These are phyloP conservation scores for Drosophila kepulauana DNA, from an alignment of 1,140 invertebrate species.

Conservation along the genomic window DNA sequence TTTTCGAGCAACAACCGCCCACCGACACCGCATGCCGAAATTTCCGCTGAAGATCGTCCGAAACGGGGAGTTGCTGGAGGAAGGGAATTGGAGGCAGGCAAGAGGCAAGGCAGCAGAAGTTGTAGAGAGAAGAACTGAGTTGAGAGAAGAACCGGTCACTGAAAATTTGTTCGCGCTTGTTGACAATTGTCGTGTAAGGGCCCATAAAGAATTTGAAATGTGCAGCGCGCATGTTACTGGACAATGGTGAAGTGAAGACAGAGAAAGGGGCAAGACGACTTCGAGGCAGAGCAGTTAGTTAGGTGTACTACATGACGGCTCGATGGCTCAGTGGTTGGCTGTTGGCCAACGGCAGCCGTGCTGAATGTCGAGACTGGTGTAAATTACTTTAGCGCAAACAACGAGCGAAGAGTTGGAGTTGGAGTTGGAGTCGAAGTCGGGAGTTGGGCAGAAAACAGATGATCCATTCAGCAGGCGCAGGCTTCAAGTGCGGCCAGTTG, in stretches of 20 bases:
- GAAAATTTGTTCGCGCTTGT: slow-evolving; percentile 79
- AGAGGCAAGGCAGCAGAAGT: not conserved
- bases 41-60: slow-evolving; percentile 55
- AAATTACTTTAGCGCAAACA: slow-evolving; percentile 73
- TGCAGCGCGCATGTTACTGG: slow-evolving; percentile 57
- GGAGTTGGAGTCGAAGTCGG: not conserved
- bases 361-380: slow-evolving; percentile 59
- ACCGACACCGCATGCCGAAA: slow-evolving; percentile 56
- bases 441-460: slow-evolving; percentile 34
- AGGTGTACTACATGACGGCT: slow-evolving; percentile 47
- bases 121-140: not conserved
- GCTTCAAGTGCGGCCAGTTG: slow-evolving; percentile 37
- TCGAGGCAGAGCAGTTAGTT: slow-evolving; percentile 31
- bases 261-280: not conserved
- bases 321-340: not conserved
- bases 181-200: slow-evolving; percentile 78
- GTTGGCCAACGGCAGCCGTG: slow-evolving; percentile 45
- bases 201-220: slow-evolving; percentile 68
- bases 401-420: slow-evolving; percentile 9
- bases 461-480: slow-evolving; percentile 37
- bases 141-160: slow-evolving; percentile 41
- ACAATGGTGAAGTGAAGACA: not conserved
- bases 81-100: not conserved
- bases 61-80: slow-evolving; percentile 30
- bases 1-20: slow-evolving; percentile 62